Conservation (phyloP, 2,113 vertebrate species). For the Meles meles region DNA sequence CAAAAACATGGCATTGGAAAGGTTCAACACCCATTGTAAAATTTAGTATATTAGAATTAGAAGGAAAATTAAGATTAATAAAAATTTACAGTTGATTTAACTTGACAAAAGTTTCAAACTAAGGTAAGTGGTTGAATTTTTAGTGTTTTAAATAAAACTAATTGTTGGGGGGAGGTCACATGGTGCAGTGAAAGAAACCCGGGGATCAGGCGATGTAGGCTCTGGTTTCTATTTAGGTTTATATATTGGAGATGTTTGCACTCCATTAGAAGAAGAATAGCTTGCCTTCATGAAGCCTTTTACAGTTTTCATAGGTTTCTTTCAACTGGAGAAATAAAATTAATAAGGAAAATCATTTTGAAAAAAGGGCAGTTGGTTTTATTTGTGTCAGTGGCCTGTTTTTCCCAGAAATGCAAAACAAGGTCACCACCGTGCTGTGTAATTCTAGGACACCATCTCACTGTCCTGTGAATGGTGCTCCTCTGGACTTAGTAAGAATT, state of each 20-base stretch:
- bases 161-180: neutral
- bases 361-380: neutral
- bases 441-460: neutral
- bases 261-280: neutral
- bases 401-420: neutral
- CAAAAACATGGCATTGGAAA: neutral
- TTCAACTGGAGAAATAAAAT: neutral
- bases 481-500: neutral
- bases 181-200: neutral
- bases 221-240: neutral
- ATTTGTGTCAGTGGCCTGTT: neutral
- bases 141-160: neutral
- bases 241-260: neutral
- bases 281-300: neutral
- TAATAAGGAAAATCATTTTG: conserved; percentile 14
- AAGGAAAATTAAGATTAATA: neutral
- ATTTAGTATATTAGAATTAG: neutral
- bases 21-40: neutral
- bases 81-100: neutral
- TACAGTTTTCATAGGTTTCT: neutral
- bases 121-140: conserved; percentile 2
- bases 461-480: neutral
- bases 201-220: neutral
- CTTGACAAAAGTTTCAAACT: neutral
- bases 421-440: neutral